phyloP scores from a whole-genome alignment of 2,888 invertebrate species.

The Ichneumoninae sp. region DNA sequence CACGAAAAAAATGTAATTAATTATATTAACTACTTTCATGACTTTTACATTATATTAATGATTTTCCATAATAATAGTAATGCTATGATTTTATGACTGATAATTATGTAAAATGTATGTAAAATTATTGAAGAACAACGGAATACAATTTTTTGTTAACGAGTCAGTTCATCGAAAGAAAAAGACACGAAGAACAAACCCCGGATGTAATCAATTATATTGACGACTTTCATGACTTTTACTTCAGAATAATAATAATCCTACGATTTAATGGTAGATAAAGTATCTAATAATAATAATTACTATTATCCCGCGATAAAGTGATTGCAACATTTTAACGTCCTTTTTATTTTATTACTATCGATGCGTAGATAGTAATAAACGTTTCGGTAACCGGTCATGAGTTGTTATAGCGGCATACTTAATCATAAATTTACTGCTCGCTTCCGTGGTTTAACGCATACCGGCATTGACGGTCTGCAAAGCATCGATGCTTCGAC shows the following conservation, averaged over 20 bases:
- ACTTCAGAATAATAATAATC: neutral
- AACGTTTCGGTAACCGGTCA: slow-evolving; percentile 32
- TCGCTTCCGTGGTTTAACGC: neutral
- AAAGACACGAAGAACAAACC: no score
- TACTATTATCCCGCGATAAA: neutral
- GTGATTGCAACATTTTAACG: neutral
- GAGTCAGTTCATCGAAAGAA: no score
- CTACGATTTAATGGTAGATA: neutral
- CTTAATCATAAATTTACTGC: slow-evolving; percentile 38
- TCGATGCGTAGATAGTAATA: slow-evolving; percentile 1
- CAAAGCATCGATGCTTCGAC: neutral
- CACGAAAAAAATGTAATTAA: no score
- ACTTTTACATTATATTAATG: neutral
- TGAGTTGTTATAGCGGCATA: slow-evolving; percentile 36
- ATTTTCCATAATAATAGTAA: neutral
- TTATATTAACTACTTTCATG: neutral
- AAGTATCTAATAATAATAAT: neutral
- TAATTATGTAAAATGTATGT: neutral
- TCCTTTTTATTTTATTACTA: slow-evolving; percentile 46
- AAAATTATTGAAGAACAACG: neutral
- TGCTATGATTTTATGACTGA: neutral
- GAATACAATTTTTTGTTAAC: neutral
- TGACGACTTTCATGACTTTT: neutral
- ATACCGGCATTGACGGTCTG: neutral
- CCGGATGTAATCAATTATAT: no score